A percentile compares a stretch with the other conserved stretches of the same genome.
Conservation (phyloP, 2,888 invertebrate species). For the Drosophila gaucha region DNA sequence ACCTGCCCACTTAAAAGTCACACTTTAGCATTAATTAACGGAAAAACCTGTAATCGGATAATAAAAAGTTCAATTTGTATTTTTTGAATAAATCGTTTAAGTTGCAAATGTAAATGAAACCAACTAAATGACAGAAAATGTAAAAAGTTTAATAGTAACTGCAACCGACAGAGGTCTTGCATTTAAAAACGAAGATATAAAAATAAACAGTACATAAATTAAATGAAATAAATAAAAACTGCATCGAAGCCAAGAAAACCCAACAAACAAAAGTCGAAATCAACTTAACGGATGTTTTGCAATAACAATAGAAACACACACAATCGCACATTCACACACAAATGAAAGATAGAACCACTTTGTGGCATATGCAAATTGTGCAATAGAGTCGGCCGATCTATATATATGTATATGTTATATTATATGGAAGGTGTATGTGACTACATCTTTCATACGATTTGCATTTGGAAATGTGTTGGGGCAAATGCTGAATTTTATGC, state of each 20-base stretch:
- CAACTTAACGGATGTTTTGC: conserved; percentile 21
- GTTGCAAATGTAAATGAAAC: conserved; percentile 64
- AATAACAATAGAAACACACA: conserved; percentile 11
- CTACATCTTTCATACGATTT: conserved; percentile 28
- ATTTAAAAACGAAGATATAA: conserved; percentile 2
- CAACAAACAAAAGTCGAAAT: conserved; percentile 24
- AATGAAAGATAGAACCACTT: conserved; percentile 12
- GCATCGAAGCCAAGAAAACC: conserved; percentile 40
- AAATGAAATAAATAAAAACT: conserved; percentile 41
- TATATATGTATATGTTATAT: not conserved
- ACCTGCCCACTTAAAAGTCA: conserved; percentile 27
- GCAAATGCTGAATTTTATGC: conserved; percentile 13
- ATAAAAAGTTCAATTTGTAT: conserved; percentile 39
- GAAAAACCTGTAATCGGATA: conserved; percentile 19
- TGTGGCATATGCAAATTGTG: conserved; percentile 29
- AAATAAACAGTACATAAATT: not conserved
- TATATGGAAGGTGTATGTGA: conserved; percentile 11
- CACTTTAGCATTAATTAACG: conserved; percentile 35
- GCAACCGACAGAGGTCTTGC: conserved; percentile 16
- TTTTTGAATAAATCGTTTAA: conserved; percentile 44
- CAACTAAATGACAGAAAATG: conserved; percentile 62
- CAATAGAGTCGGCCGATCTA: conserved; percentile 17
- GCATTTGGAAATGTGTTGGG: conserved; percentile 17
- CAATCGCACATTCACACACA: conserved; percentile 1
- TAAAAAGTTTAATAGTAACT: conserved; percentile 58